These are phyloP conservation scores for Perizoma affinitatum DNA, from an alignment of 2,888 invertebrate species.

Conservation along the genomic window DNA sequence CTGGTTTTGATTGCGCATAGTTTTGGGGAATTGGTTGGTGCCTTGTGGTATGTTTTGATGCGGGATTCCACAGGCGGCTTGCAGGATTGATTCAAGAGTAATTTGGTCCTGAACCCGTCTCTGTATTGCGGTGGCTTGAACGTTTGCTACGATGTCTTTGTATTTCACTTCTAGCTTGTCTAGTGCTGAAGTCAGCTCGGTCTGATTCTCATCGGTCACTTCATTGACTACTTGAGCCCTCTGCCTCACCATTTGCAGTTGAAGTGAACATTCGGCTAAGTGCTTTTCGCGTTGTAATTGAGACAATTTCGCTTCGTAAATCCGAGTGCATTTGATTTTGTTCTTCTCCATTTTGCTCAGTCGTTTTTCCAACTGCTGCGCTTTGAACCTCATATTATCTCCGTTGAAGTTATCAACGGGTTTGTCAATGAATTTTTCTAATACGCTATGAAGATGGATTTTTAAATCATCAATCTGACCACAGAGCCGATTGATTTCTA, in stretches of 20 bases:
- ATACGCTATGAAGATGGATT: slow-evolving; percentile 52
- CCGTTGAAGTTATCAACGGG: slow-evolving; percentile 46
- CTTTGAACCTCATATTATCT: slow-evolving; percentile 48
- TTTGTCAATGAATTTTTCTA: slow-evolving; percentile 55
- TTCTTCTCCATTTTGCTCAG: slow-evolving; percentile 65
- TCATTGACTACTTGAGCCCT: slow-evolving; percentile 68
- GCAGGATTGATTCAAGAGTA: slow-evolving; percentile 66
- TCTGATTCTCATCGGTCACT: slow-evolving; percentile 62
- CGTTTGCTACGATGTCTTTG: slow-evolving; percentile 72
- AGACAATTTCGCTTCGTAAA: slow-evolving; percentile 64
- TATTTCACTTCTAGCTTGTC: slow-evolving; percentile 73
- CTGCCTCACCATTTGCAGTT: slow-evolving; percentile 68
- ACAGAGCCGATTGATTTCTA: slow-evolving; percentile 56
- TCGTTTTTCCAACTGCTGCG: slow-evolving; percentile 64
- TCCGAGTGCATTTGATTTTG: slow-evolving; percentile 58
- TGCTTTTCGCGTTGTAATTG: slow-evolving; percentile 69
- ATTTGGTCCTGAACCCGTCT: slow-evolving; percentile 72
- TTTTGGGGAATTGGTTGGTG: slow-evolving; percentile 50
- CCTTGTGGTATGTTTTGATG: slow-evolving; percentile 42
- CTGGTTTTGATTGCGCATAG: slow-evolving; percentile 53
- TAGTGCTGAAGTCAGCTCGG: slow-evolving; percentile 59
- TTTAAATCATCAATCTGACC: slow-evolving; percentile 58
- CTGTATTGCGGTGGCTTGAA: slow-evolving; percentile 75
- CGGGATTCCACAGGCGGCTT: slow-evolving; percentile 59
- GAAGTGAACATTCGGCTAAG: slow-evolving; percentile 66